Evolutionary conservation across 1,140 invertebrate species (phyloP).

Genomic region (Hylaeus anthracinus): DNA sequence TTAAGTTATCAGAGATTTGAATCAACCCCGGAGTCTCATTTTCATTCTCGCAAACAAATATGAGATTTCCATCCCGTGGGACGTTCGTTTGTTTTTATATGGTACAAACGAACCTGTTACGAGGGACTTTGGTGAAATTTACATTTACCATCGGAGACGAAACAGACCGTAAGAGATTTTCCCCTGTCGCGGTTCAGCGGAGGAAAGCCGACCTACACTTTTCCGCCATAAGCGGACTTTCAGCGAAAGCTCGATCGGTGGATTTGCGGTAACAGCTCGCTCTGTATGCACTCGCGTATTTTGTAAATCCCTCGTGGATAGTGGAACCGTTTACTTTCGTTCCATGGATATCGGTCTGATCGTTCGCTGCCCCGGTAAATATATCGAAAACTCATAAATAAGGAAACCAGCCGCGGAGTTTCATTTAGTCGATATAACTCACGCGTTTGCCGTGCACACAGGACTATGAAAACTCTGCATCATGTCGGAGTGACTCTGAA

Average conservation of each 20-base stretch:
- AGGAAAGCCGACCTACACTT: conserved; percentile 3
- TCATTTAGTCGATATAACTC: conserved; percentile 20
- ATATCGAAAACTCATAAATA: conserved; percentile 34
- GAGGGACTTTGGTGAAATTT: conserved; percentile 18
- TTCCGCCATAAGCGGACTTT: conserved; percentile 27
- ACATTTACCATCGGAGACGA: conserved; percentile 16
- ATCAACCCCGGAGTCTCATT: conserved; percentile 10
- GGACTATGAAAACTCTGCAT: neutral
- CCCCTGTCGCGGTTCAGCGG: conserved; percentile 2
- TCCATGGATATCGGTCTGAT: neutral
- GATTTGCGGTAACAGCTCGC: conserved; percentile 42
- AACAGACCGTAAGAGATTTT: conserved; percentile 17
- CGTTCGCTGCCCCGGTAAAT: conserved; percentile 4
- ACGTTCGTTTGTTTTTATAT: conserved; percentile 7
- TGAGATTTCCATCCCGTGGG: conserved; percentile 3
- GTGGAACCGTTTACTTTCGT: conserved; percentile 11
- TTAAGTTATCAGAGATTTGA: neutral
- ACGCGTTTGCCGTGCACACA: neutral
- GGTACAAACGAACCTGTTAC: conserved; percentile 37
- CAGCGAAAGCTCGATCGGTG: conserved; percentile 36
- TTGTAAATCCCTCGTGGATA: conserved; percentile 34
- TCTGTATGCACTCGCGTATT: conserved; percentile 36
- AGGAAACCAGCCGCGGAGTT: neutral
- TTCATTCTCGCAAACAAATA: conserved; percentile 9
- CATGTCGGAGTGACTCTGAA: neutral